These are phyloP conservation scores for Eleginops maclovinus DNA, from an alignment of 2,113 vertebrate genomes.

Conservation along the genomic window DNA sequence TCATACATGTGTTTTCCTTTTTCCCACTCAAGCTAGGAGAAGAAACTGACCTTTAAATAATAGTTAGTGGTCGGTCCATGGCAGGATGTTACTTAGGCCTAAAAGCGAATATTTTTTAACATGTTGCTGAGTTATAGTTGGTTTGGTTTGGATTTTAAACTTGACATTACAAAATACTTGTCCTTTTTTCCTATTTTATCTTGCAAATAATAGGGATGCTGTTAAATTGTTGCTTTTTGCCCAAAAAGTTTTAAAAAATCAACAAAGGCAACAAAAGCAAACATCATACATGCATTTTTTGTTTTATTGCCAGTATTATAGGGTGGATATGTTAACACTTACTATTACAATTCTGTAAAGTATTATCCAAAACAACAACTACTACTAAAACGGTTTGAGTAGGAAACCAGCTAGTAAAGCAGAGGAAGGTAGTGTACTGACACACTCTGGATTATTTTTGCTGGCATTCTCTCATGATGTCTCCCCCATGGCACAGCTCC, in stretches of 20 bases:
- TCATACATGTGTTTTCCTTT: not conserved
- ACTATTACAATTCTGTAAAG: no score
- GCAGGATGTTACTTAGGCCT: not conserved
- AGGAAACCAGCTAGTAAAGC: no score
- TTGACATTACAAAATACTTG: not conserved
- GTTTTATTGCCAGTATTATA: no score
- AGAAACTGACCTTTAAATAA: not conserved
- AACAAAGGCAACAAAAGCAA: no score
- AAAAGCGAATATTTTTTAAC: not conserved
- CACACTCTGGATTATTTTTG: no score
- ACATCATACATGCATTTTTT: no score
- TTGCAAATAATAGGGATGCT: not conserved
- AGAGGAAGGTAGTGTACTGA: no score
- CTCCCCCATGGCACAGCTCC: not conserved
- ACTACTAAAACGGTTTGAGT: no score
- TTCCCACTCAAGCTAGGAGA: not conserved
- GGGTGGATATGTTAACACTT: no score
- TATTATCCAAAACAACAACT: no score
- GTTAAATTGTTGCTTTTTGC: not conserved
- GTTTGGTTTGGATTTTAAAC: not conserved
- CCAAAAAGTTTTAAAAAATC: no score
- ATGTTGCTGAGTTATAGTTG: not conserved
- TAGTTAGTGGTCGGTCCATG: not conserved
- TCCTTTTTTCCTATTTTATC: not conserved
- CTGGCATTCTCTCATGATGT: conserved; percentile 11